Evolutionary conservation across 2,888 invertebrate species (phyloP).

Genomic region (Dicyrtoma fusca): DNA sequence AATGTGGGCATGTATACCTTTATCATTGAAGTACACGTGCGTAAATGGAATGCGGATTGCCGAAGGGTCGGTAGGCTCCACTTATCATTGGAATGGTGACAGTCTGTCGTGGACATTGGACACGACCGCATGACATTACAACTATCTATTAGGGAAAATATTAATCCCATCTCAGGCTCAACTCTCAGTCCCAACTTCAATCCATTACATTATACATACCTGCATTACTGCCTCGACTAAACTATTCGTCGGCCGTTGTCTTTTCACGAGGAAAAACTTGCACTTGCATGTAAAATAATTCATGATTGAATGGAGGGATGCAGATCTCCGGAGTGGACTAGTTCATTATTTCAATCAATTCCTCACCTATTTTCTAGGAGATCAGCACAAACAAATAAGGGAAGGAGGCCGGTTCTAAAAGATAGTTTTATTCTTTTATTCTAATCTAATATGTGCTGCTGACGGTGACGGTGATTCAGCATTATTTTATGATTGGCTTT

Average conservation of each 20-base stretch:
- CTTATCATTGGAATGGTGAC: constrained; percentile 6
- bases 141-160: background rate
- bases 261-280: background rate
- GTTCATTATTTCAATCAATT: no score
- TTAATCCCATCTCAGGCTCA: background rate
- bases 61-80: background rate
- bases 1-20: no score
- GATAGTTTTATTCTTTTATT: no score
- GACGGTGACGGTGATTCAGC: no score
- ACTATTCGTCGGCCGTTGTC: background rate
- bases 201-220: no score
- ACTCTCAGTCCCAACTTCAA: no score
- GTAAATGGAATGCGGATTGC: constrained; percentile 19
- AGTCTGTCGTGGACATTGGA: constrained; percentile 11
- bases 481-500: no score
- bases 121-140: constrained; percentile 3
- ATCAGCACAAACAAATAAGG: no score
- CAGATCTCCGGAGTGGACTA: background rate
- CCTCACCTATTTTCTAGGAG: no score
- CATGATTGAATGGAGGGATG: background rate
- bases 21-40: background rate
- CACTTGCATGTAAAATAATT: background rate
- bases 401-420: no score
- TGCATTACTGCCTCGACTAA: no score
- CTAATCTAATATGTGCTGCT: no score